Evolutionary conservation across 2,113 vertebrate species (phyloP), one percentile per base, ranked within the genome.

Genomic region (Tapirus terrestris): DNA sequence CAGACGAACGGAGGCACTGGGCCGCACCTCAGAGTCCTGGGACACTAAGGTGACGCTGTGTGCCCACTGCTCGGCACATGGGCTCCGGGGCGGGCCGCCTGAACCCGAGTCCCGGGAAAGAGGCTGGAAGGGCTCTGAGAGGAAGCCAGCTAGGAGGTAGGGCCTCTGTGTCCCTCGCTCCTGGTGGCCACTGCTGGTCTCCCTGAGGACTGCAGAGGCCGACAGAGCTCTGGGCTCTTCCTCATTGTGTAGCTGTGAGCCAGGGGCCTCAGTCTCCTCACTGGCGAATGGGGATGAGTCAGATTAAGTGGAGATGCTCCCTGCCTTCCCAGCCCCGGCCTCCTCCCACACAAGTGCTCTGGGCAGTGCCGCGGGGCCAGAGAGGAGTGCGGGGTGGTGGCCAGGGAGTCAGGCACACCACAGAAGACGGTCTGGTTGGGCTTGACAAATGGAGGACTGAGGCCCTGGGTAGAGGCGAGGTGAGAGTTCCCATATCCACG

Each of bases 401-500:
- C 60, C 58, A 4, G 23, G 43, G 31, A 6, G 17, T 21, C 13
- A 53, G 56, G 25, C 0, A 16, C 5, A 63, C 18, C 31, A 60
- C 39, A 60, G 92, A 45, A 51, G 63, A 58, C 43, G 8, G 13
- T 36, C 70, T 77, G 70, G 63, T 45, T 31, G 45, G 81, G 70
- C 20, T 63, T 76, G 27, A 53, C 9, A 33, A 81, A 58, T 20
- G 45, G 17, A 60, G 39, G 56, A 63, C 61, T 6, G 33, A 23
- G 33, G 33, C 43, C 60, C 45, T 53, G n/a, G 13, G 65, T 45
- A 6, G 39, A 45, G 45, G 86, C 58, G 25, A 51, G 43, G 31
- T 20, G 67, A 89, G 67, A 67, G 76, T 23, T 96, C 93, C 81
- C 93, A 97, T 45, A 61, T 67, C 61, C 23, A 48, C 70, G 89